phyloP scores from a whole-genome alignment of 2,113 vertebrate genomes.

The Hyperopisus bebe region DNA sequence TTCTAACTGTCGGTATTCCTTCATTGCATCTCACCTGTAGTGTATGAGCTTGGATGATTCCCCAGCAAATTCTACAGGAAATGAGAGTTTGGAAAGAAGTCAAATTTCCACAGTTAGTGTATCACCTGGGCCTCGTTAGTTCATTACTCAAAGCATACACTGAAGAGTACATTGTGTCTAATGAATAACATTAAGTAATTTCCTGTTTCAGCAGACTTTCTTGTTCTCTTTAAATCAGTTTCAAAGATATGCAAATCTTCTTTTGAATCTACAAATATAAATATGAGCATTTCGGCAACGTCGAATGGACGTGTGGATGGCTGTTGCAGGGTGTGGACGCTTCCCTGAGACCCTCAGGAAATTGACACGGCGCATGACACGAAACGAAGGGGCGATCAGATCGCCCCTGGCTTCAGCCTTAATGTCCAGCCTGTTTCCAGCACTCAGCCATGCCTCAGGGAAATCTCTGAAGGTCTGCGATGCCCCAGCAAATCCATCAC shows the following conservation, averaged over 20 bases:
- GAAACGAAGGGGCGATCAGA: background rate
- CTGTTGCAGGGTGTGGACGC: no score
- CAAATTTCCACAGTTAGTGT: background rate
- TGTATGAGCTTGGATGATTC: background rate
- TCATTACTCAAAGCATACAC: background rate
- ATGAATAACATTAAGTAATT: background rate
- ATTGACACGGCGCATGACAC: background rate
- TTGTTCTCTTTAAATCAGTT: background rate
- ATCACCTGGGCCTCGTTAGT: no score
- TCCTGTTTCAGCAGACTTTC: background rate
- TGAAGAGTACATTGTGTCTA: background rate
- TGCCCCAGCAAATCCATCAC: slow-evolving; percentile 47
- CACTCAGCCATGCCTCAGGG: slow-evolving; percentile 24
- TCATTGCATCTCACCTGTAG: background rate
- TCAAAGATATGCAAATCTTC: background rate
- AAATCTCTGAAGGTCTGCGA: slow-evolving; percentile 53
- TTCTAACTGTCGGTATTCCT: background rate
- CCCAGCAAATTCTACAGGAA: background rate
- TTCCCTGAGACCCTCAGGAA: background rate
- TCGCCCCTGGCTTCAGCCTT: background rate
- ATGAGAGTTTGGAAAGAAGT: background rate
- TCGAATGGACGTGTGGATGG: background rate
- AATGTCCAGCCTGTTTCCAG: background rate
- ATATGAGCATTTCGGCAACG: background rate
- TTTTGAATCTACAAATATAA: background rate